Conservation (phyloP, 2,113 vertebrate species). For the Hemicordylus capensis region DNA sequence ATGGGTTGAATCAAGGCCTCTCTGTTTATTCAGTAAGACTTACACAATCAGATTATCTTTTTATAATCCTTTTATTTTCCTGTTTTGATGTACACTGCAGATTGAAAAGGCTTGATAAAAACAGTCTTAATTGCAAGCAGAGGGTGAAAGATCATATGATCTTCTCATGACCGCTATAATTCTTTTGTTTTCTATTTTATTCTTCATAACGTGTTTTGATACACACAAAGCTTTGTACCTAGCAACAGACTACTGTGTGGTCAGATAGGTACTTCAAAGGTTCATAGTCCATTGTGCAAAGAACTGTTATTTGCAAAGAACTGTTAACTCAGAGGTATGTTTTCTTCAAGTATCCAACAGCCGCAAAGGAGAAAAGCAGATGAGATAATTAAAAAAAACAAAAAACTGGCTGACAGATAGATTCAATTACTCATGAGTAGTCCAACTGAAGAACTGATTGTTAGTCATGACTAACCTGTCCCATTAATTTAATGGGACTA, state of each 20-base stretch:
- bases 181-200: constrained; percentile 1
- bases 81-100: constrained; percentile 14
- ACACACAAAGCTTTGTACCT: constrained; percentile 33
- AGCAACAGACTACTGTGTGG: constrained; percentile 49
- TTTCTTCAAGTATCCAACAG: constrained; percentile 65
- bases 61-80: not conserved
- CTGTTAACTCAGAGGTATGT: constrained; percentile 58
- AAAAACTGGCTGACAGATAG: too few relatives aligned
- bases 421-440: too few relatives aligned
- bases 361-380: constrained; percentile 61
- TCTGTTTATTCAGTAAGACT: not conserved
- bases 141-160: constrained; percentile 36
- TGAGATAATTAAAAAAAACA: constrained; percentile 48
- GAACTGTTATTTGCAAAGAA: constrained; percentile 56
- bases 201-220: constrained; percentile 31
- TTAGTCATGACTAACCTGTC: too few relatives aligned
- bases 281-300: constrained; percentile 58
- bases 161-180: constrained; percentile 41
- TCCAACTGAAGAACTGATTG: too few relatives aligned
- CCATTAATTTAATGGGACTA: too few relatives aligned
- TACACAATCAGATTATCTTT: not conserved
- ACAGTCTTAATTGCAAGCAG: constrained; percentile 2
- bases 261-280: constrained; percentile 35
- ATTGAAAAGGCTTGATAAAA: not conserved
- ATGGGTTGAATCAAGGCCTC: not conserved